Evolutionary conservation across 2,113 vertebrate genomes (phyloP).

Genomic region (Cinclus cinclus): DNA sequence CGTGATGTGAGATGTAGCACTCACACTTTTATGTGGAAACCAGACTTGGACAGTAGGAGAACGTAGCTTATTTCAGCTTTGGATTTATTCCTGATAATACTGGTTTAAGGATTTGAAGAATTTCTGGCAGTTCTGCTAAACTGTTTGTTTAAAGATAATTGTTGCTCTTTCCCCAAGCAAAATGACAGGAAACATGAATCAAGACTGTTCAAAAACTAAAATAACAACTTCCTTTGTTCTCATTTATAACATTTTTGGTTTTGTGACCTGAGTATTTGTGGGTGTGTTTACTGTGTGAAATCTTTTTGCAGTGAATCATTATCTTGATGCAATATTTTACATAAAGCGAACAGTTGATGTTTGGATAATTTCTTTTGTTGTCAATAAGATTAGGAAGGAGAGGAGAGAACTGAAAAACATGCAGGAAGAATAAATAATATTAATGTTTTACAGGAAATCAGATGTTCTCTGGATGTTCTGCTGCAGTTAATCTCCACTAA

Average conservation of each 20-base stretch:
- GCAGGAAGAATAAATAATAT: neutral
- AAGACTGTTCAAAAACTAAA: conserved; percentile 15
- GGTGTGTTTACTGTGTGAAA: neutral
- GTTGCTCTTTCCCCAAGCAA: neutral
- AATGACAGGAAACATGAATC: conserved; percentile 42
- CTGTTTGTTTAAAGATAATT: neutral
- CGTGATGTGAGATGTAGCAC: neutral
- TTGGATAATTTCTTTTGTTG: neutral
- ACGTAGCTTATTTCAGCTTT: neutral
- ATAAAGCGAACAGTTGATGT: neutral
- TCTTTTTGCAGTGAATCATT: conserved; percentile 12
- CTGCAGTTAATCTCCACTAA: conserved; percentile 18
- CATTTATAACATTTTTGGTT: neutral
- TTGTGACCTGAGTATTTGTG: neutral
- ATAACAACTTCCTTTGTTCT: conserved; percentile 41
- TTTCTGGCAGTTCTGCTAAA: neutral
- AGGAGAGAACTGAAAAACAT: neutral
- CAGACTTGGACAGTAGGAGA: neutral
- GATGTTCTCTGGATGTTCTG: neutral
- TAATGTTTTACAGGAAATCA: conserved; percentile 17
- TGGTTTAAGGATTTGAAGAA: neutral
- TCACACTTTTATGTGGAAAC: neutral
- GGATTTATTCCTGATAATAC: neutral
- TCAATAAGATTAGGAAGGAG: neutral
- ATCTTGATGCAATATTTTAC: conserved; percentile 9